phyloP scores from a whole-genome alignment of 2,888 invertebrate genomes.

The Ochlodes sylvanus region DNA sequence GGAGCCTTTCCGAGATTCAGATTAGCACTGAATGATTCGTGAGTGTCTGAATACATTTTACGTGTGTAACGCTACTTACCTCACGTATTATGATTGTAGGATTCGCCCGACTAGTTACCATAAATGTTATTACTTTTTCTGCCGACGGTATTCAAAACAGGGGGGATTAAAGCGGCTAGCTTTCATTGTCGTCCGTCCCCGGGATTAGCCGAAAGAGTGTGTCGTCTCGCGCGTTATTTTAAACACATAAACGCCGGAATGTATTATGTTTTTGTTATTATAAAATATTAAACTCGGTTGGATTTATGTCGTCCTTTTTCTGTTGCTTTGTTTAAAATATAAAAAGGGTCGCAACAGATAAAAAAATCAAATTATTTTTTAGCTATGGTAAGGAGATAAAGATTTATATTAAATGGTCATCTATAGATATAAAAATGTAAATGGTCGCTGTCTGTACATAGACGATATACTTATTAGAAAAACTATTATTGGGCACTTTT shows the following conservation, averaged over 20 bases:
- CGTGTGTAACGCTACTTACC: too few species aligned
- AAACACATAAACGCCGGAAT: slow-evolving; percentile 22
- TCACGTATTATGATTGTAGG: too few species aligned
- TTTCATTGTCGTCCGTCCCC: slow-evolving; percentile 67
- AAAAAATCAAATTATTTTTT: background rate
- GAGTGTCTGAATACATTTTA: too few species aligned
- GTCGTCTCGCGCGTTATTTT: slow-evolving; percentile 24
- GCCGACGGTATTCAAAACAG: slow-evolving; percentile 47
- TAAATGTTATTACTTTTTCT: background rate
- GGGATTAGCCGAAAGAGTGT: slow-evolving; percentile 57
- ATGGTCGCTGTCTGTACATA: too few species aligned
- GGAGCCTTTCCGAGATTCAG: too few species aligned
- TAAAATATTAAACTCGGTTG: slow-evolving; percentile 12
- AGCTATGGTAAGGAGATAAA: too few species aligned
- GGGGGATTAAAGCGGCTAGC: slow-evolving; percentile 67
- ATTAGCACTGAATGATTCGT: too few species aligned
- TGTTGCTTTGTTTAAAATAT: slow-evolving; percentile 1
- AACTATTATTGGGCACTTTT: too few species aligned
- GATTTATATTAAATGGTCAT: too few species aligned
- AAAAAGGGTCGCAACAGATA: background rate
- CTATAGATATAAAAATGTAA: too few species aligned
- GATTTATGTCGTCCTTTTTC: background rate
- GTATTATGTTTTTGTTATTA: slow-evolving; percentile 11
- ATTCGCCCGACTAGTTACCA: too few species aligned
- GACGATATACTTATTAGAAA: too few species aligned